Base-by-base conservation (phyloP, 1,140 invertebrate genomes). In the Drosophila sechellia region DNA sequence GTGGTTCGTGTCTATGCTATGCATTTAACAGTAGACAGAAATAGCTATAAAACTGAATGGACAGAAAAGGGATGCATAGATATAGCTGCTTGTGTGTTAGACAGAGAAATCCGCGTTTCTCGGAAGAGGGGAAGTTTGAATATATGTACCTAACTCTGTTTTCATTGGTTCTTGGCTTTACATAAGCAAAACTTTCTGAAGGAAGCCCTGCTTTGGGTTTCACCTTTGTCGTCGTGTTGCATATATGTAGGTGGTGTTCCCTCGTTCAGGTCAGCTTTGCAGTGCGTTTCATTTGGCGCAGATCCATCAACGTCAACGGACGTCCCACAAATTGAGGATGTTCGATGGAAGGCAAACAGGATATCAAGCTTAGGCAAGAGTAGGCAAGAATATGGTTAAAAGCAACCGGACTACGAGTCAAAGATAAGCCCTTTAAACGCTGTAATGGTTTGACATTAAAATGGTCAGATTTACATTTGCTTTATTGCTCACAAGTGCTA, bases 241-340 rank as follows among this genome's bases (percentile, higher is more conserved):
- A 17, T 11, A 35, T 13, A 55, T 27, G 53, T 65, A 39, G 57
- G 11, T 72, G 66, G 25, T 63, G 61, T 65, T 40, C 39, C 40
- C 61, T 31, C 39, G 55, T 20, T 35, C 64, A 56, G 50, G 55
- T 42, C 17, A 45, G 39, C 34, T 48, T 39, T 27, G 37, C n/a
- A 35, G 27, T 46, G 37, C n/a, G 22, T 27, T 59, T 75, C 78
- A 85, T 59, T 85, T 70, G 49, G 46, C 78, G 40, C 43, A 75
- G 57, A 86, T 83, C 70, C 61, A 86, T 86, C 81, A 83, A 79
- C 74, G 83, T 86, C 81, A 87, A 39, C 79, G 73, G 81, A 78
- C 79, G 74, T 63, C 31, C 25, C 27, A 31, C 52, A 48, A 34
- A 43, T 60, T 45, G 17, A 48, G 50, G 17, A 65, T 43, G 45